Evolutionary conservation across 1,140 invertebrate species (phyloP), one percentile per base, ranked within the genome.

Genomic region (Coboldia fuscipes): DNA sequence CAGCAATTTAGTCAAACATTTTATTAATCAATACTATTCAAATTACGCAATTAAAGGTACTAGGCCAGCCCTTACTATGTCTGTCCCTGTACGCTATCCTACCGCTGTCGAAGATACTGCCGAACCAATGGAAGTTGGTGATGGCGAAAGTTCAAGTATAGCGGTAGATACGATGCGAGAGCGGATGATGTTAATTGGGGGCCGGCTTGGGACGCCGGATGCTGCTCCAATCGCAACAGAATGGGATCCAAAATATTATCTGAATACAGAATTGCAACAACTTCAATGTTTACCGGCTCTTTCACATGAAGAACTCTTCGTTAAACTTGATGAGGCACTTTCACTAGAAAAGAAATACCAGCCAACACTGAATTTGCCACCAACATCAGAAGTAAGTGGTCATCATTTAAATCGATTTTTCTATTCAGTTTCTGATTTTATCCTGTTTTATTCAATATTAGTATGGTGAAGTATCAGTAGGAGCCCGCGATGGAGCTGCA

Each of bases 401-500:
- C 13, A 17, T 17, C 14, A 15, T 24, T 22, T 24, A 13, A 3
- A 14, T 18, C 29, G 13, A 15, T 15, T 34, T 15, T 10, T 16
- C 12, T 13, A 15, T 21, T 5, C 27, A 38, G 34, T n/a, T 4
- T 10, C 23, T 6, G 33, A 2, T 6, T 23, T 6, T 16, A 15
- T 27, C 19, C 7, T 4, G 17, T 14, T 14, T 29, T 17, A n/a
- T n/a, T n/a, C n/a, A n/a, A n/a, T n/a, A 30, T 18, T 30, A 14
- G 28, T 13, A 29, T 37, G 66, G 68, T 26, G 75, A 78, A 43
- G 72, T 79, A 44, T 75, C 75, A 23, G 67, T 68, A 34, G 70
- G 68, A 15, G 72, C 72, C 30, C 61, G 78, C 3, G 75, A 81
- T 57, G 73, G 72, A 30, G 75, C 76, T 2, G 75, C 74, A 6